Base-by-base conservation (phyloP, 1,140 invertebrate species). In the Bombus consobrinus region DNA sequence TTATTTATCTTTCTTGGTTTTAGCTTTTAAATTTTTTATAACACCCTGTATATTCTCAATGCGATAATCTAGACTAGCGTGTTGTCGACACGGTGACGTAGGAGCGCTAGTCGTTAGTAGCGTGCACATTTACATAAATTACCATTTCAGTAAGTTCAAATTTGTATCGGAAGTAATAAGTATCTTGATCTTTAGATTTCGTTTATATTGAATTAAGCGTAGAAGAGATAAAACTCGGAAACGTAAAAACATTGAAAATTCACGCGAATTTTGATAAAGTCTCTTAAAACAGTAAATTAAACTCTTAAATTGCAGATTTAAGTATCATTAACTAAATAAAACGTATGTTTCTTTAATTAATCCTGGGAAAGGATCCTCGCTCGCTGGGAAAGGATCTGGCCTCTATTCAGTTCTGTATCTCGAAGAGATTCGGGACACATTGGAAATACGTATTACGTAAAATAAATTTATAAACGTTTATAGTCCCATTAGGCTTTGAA, bases 81-180 rank as follows among this genome's bases (percentile, higher is more conserved):
- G 9, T 22, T n/a, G 32, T 39, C 57, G 53, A 37, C 12, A 77
- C 28, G 75, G 53, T 77, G 75, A 77, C 57, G 37, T 77, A 62
- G 75, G 57, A 59, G 18, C 57, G 8, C 10, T 41, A 41, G 28
- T 25, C 28, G 12, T 77, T 62, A 39, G 41, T 73, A 43, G 41
- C 39, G n/a, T 47, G 37, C 28, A 43, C 28, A 41, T 72, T 72
- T 41, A n/a, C 13, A n/a, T 59, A 28, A 59, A 76, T 76, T 76
- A 57, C 34, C n/a, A 9, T 37, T 28, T 76, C 22, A 15, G 39
- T 59, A 4, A 59, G 28, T 4, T 43, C 1, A 32, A 74, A 47
- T 47, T 74, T 74, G 1, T 25, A 53, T 71, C 22, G 25, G 22
- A 72, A 43, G 13, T 72, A 72, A 72, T 1, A 6, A 41, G 9